Base-by-base conservation (phyloP, 2,113 vertebrate species). In the Xerus inauris region DNA sequence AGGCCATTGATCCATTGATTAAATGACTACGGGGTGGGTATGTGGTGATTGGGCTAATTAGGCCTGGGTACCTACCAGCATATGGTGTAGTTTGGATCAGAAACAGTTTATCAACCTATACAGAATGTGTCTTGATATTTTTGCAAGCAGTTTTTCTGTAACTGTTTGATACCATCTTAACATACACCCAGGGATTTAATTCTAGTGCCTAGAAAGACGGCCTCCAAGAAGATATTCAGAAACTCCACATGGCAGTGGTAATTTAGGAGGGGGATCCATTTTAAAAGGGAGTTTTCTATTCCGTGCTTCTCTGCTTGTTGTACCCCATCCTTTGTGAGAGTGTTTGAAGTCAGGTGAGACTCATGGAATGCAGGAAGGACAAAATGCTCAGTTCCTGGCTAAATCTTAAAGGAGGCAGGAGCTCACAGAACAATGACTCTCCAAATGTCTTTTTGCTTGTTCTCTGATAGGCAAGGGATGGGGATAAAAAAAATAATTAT, bases 11-110 rank as follows among this genome's bases (percentile, higher is more conserved):
- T 64, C 40, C 32, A 26, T 20, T 26, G 71, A 64, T 57, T 3
- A 20, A 10, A 26, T 38, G 51, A 16, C 10, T 11, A 13, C 16
- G 54, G 28, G 14, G 6, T 3, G 2, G 14, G 24, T 32, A 11
- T 54, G 8, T 2, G 12, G 30, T 4, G 0, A 6, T 20, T 8
- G 26, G 9, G 24, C 19, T 4, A 0, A 6, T 16, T 8, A 19
- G 9, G 24, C 19, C n/a, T 94, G 42, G 3, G 5, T 54, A 10
- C n/a, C 65, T n/a, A 16, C 0, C 0, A 12, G 45, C 28, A 26
- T 0, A 1, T 14, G n/a, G 47, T n/a, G 8, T 5, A 1, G 5
- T 35, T 32, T 35, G 65, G 1, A 35, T 54, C 26, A 84, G 32
- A 71, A 45, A 9, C 32, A 12, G 8, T 20, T 47, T 54, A 64